phyloP scores from a whole-genome alignment of 2,888 invertebrate species.

The Scaptomyza flava region DNA sequence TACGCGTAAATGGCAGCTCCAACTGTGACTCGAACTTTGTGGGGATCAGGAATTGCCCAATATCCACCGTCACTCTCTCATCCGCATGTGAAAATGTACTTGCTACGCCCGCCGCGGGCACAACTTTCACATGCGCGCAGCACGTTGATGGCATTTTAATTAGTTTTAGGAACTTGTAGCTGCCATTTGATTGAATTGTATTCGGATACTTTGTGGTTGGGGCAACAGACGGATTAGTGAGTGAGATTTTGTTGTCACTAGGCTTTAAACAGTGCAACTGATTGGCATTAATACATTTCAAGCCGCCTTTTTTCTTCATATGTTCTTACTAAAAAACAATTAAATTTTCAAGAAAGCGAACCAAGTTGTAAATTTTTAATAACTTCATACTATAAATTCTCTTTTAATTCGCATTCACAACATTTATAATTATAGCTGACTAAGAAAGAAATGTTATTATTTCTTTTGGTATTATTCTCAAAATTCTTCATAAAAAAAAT shows the following conservation, averaged over 20 bases:
- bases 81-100: conserved; percentile 18
- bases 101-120: conserved; percentile 53
- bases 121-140: conserved; percentile 27
- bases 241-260: conserved; percentile 13
- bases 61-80: background rate
- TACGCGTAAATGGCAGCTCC: conserved; percentile 76
- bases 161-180: conserved; percentile 75
- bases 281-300: conserved; percentile 5
- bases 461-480: background rate
- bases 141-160: conserved; percentile 78
- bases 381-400: background rate
- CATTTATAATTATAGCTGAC: background rate
- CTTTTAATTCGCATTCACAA: background rate
- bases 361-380: no score
- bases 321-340: no score
- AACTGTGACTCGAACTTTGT: conserved; percentile 44
- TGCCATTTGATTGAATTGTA: conserved; percentile 72
- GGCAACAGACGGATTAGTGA: conserved; percentile 35
- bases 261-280: conserved; percentile 16
- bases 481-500: conserved; percentile 56
- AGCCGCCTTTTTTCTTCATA: no score
- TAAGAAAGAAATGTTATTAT: background rate
- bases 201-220: conserved; percentile 28
- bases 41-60: background rate
- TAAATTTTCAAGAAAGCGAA: no score